Evolutionary conservation across 2,797 vertebrate genomes (phyloP).

Genomic region (Podargus strigoides): DNA sequence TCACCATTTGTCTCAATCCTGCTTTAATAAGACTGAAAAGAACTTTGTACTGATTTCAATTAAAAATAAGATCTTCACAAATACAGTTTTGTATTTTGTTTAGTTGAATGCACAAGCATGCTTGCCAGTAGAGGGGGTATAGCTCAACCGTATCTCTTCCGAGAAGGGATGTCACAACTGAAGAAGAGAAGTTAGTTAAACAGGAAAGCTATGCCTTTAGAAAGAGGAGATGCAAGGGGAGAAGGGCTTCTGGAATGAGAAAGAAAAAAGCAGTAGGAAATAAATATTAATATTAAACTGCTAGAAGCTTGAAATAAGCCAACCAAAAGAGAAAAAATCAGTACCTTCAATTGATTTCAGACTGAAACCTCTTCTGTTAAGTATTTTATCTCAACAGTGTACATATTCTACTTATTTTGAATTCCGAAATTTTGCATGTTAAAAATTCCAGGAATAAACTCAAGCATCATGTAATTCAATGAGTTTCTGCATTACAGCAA

Average conservation of each 20-base stretch:
- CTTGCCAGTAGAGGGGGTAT: conserved; percentile 14
- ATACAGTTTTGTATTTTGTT: not conserved
- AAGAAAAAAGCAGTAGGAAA: not conserved
- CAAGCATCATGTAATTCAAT: conserved; percentile 12
- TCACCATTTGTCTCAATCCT: not conserved
- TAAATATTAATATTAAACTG: not conserved
- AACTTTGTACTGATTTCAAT: not conserved
- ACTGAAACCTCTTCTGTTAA: not conserved
- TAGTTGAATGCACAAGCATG: not conserved
- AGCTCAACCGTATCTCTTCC: not conserved
- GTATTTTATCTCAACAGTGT: not conserved
- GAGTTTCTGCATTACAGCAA: not conserved
- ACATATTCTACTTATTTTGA: not conserved
- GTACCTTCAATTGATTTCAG: not conserved
- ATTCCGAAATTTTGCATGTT: not conserved
- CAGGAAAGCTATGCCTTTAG: not conserved
- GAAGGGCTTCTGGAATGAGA: not conserved
- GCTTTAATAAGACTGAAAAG: not conserved
- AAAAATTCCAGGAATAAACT: conserved; percentile 13
- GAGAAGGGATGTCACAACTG: not conserved
- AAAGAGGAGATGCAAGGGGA: not conserved
- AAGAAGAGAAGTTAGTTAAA: not conserved
- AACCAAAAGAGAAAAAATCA: not conserved
- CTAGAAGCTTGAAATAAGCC: not conserved
- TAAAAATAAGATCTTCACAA: not conserved